These are phyloP conservation scores for Anguilla marmorata DNA, from an alignment of 2,797 vertebrate species.

Conservation along the genomic window DNA sequence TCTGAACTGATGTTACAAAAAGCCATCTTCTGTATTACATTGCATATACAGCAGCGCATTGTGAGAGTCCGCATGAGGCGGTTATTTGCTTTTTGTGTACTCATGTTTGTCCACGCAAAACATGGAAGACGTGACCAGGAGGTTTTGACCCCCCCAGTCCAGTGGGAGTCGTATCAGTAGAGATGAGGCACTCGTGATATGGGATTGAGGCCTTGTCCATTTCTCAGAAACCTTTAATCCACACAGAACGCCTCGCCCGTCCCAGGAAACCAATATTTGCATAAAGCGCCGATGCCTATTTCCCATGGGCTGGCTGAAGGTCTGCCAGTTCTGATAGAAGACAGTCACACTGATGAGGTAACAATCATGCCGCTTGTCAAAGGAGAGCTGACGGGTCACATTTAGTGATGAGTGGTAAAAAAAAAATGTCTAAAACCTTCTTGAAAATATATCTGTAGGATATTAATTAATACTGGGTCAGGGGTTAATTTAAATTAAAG, in stretches of 20 bases:
- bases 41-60: not conserved
- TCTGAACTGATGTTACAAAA: not conserved
- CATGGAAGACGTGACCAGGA: not conserved
- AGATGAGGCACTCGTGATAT: not conserved
- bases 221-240: not conserved
- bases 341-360: not conserved
- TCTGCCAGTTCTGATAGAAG: not conserved
- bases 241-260: not conserved
- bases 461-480: not conserved
- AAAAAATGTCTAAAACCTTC: not conserved
- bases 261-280: constrained; percentile 16
- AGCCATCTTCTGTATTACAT: not conserved
- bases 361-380: not conserved
- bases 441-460: not conserved
- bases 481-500: not conserved
- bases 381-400: not conserved
- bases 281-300: not conserved
- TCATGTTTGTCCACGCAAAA: not conserved
- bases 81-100: not conserved
- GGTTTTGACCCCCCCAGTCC: constrained; percentile 13
- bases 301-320: not conserved
- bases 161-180: constrained; percentile 21
- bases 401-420: not conserved
- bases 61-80: not conserved
- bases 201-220: constrained; percentile 12